Conservation (phyloP, 2,888 invertebrate genomes). For the Nudaria mundana region DNA sequence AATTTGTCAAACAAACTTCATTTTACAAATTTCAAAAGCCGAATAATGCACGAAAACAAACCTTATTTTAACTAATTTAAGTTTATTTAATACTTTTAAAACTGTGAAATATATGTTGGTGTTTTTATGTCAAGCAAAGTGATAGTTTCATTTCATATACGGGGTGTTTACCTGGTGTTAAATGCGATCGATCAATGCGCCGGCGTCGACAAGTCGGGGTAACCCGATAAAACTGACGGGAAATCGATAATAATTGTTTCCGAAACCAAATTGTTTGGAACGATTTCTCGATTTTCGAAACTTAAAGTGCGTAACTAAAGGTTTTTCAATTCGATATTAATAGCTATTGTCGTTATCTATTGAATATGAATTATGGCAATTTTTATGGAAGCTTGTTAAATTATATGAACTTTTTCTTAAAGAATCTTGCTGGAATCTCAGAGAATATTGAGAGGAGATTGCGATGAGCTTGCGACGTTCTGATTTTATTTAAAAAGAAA, state of each 20-base stretch:
- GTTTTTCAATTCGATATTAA: not conserved
- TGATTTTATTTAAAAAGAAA: too few relatives aligned
- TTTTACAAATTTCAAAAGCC: slow-evolving; percentile 8
- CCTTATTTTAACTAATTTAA: slow-evolving; percentile 16
- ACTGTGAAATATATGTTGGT: slow-evolving; percentile 17
- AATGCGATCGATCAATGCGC: slow-evolving; percentile 53
- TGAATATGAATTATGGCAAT: not conserved
- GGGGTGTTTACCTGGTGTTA: slow-evolving; percentile 46
- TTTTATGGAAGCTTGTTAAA: not conserved
- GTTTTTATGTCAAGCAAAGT: slow-evolving; percentile 37
- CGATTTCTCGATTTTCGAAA: not conserved
- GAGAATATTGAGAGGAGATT: too few relatives aligned
- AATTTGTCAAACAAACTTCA: slow-evolving; percentile 43
- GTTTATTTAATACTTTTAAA: not conserved
- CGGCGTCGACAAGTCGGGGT: slow-evolving; percentile 42
- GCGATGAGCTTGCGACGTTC: too few relatives aligned
- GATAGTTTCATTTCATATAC: slow-evolving; percentile 48
- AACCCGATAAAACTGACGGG: slow-evolving; percentile 24
- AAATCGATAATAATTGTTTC: slow-evolving; percentile 26
- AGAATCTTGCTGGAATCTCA: too few relatives aligned
- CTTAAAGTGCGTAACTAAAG: not conserved
- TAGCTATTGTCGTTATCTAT: not conserved
- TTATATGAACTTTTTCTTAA: not conserved
- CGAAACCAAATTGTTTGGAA: not conserved
- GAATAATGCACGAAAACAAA: slow-evolving; percentile 17